Conservation (phyloP, 2,113 vertebrate genomes). For the Trinectes maculatus region DNA sequence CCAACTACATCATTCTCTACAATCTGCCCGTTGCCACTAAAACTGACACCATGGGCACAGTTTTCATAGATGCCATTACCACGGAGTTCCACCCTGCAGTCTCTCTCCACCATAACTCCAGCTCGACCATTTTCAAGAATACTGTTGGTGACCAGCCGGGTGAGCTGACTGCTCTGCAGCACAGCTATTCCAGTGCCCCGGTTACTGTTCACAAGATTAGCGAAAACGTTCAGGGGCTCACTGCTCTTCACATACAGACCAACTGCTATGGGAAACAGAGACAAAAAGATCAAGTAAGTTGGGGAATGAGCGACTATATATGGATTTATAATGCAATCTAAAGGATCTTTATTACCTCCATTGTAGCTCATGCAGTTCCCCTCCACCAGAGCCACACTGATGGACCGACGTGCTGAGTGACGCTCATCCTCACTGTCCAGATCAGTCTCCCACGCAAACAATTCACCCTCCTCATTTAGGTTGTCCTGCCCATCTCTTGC, state of each 20-base stretch:
- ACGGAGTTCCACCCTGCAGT: slow-evolving; percentile 87
- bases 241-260: slow-evolving; percentile 91
- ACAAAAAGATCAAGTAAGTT: slow-evolving; percentile 2
- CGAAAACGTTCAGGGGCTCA: slow-evolving; percentile 84
- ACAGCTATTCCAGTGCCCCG: slow-evolving; percentile 83
- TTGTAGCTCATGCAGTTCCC: slow-evolving; percentile 90
- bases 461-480: slow-evolving; percentile 89
- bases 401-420: slow-evolving; percentile 74
- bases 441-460: slow-evolving; percentile 87
- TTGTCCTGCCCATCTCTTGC: slow-evolving; percentile 84
- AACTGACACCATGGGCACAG: slow-evolving; percentile 84
- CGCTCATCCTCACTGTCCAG: slow-evolving; percentile 88
- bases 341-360: slow-evolving; percentile 72
- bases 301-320: neutral
- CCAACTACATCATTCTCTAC: slow-evolving; percentile 90
- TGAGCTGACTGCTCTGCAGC: slow-evolving; percentile 88
- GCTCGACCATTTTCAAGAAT: slow-evolving; percentile 84
- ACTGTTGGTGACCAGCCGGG: slow-evolving; percentile 87
- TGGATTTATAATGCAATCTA: neutral
- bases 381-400: slow-evolving; percentile 88
- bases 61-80: slow-evolving; percentile 92
- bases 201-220: slow-evolving; percentile 87
- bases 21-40: slow-evolving; percentile 85
- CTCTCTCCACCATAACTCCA: slow-evolving; percentile 85
- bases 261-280: slow-evolving; percentile 79